Evolutionary conservation across 1,140 invertebrate genomes (phyloP), one percentile per base, ranked within the genome.

Genomic region (Mamestra configurata): DNA sequence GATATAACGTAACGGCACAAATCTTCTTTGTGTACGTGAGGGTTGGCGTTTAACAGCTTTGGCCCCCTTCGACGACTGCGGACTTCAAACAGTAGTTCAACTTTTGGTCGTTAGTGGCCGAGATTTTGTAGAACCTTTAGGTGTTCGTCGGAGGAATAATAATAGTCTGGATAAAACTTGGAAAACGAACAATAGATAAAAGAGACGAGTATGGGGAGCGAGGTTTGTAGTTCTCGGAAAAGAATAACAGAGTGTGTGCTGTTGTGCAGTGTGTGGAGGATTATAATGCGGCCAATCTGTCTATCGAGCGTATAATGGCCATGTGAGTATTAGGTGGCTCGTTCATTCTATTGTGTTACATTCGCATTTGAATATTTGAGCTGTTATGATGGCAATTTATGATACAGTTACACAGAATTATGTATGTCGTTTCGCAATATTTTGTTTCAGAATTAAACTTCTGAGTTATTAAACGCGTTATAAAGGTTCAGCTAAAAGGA

Each of bases 1-100:
- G 66, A 72, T 79, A 72, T 77, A 77, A 77, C 59, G 61, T 77
- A 77, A 77, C 59, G 61, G 61, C 75, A 68, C 75, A 68, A 77
- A 77, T 77, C 46, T 77, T 68, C 75, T 77, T 77, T 77, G 75
- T 77, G 75, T 77, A 77, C 75, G 75, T 77, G 75, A 77, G 73
- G 57, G 73, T 59, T 43, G 51, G 35, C 20, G 43, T 35, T 76
- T 76, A 76, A 76, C 73, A 76, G 73, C 57, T 76, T 64, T 40
- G 73, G 13, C 24, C 13, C 72, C 40, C 24, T 46, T 76, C 37
- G 20, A 31, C 43, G 40, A 49, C 46, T 70, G 55, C 55, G 13
- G 40, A 61, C 55, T 64, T 57, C 55, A 40, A 75, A 31, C 73
- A 76, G 73, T 64, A 76, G 73, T 61, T 49, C 73, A 61, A 76